Evolutionary conservation across 2,113 vertebrate genomes (phyloP).

Genomic region (Nymphicus hollandicus): DNA sequence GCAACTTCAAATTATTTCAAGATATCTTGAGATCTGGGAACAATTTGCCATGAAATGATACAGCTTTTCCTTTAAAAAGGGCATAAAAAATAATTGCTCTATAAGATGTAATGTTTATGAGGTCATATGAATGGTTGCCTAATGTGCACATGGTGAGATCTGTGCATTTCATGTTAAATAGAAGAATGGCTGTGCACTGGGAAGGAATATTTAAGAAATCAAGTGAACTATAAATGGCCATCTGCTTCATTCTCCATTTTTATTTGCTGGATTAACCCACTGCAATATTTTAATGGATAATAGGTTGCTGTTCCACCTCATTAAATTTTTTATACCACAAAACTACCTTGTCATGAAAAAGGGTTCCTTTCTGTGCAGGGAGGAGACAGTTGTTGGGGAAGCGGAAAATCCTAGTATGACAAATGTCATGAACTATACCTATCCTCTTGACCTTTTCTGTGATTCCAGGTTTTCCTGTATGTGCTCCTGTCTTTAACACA

Average conservation of each 20-base stretch:
- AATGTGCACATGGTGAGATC: constrained; percentile 68
- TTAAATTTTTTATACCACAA: constrained; percentile 41
- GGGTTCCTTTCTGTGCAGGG: background rate
- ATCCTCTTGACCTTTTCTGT: constrained; percentile 2
- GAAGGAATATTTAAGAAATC: constrained; percentile 73
- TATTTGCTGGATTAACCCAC: constrained; percentile 73
- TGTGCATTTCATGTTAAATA: constrained; percentile 72
- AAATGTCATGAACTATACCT: constrained; percentile 3
- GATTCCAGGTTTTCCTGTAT: background rate
- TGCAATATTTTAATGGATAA: constrained; percentile 76
- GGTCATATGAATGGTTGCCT: constrained; percentile 62
- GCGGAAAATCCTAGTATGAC: background rate
- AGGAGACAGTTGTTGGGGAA: background rate
- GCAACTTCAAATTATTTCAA: constrained; percentile 40
- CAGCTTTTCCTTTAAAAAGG: constrained; percentile 48
- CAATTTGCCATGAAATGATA: constrained; percentile 29
- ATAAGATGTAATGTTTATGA: constrained; percentile 66
- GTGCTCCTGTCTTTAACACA: background rate
- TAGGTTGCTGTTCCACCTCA: constrained; percentile 63
- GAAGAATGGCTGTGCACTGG: constrained; percentile 56
- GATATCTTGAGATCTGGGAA: constrained; percentile 22
- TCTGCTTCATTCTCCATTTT: constrained; percentile 73
- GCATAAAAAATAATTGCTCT: constrained; percentile 64
- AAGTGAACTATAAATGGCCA: constrained; percentile 70
- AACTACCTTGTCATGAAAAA: constrained; percentile 48